Evolutionary conservation across 2,113 vertebrate species (phyloP), one percentile per base, ranked within the genome.

Genomic region (Paralichthys olivaceus): DNA sequence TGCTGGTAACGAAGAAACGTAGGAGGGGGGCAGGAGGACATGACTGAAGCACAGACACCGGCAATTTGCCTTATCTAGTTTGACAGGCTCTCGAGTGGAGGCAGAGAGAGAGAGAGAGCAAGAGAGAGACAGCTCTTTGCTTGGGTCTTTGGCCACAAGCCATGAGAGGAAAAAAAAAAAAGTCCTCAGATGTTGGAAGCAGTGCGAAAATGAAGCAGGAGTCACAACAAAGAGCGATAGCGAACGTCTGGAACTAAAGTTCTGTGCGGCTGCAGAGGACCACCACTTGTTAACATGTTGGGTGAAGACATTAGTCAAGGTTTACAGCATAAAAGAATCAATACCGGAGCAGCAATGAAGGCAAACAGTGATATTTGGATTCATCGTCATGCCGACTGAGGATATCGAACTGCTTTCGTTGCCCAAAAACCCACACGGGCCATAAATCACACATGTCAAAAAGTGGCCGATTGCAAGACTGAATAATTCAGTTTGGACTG

Each of bases 291-390:
- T 86, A 84, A 84, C 83, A 83, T 85, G 86, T 82, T 59, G 77
- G 87, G 74, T 68, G 81, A 89, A 69, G 86, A 89, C 88, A 93
- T 93, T 93, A 89, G 89, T 92, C 92, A 91, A 88, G 90, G 89
- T 90, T 90, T 90, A 85, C 87, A 84, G 83, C 80, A 76, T 87
- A 84, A 86, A 80, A 62, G 77, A 84, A 91, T 93, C 92, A 84
- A 93, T 93, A 90, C 34, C 70, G 49, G 72, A 77, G 84, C 89
- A 77, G 86, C 85, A 81, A 54, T 57, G 82, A 81, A 84, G 75
- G 84, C 83, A 86, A 90, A 81, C 84, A 69, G 79, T 85, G 85
- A 91, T 90, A 89, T 92, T 87, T 90, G 86, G 81, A 92, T 90
- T 91, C 88, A 90, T 93, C 87, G 86, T 88, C 81, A 60, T 85